Percentiles rank a stretch among this genome's conserved stretches.
Conservation (phyloP, 2,797 vertebrate genomes). For the Melanotaenia boesemani region DNA sequence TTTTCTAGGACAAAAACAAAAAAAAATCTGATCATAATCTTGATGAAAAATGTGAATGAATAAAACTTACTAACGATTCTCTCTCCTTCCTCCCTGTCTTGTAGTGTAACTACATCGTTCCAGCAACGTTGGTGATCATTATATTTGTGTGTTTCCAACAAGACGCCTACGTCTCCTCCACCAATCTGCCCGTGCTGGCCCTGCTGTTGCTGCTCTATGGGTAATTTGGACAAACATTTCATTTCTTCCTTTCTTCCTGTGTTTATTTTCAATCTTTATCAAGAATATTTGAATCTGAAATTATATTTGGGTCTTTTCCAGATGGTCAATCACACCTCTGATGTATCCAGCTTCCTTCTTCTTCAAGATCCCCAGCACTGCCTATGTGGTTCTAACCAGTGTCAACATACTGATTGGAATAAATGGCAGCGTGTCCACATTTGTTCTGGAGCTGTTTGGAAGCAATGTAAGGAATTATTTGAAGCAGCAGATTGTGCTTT, state of each 20-base stretch:
- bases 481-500: background rate
- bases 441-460: conserved; percentile 97
- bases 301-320: conserved; percentile 52
- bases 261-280: background rate
- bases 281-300: conserved; percentile 11
- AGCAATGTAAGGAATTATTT: conserved; percentile 85
- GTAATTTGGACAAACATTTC: conserved; percentile 68
- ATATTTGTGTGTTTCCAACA: conserved; percentile 99
- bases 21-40: background rate
- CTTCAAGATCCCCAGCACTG: conserved; percentile 98
- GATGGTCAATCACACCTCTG: conserved; percentile 98
- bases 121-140: conserved; percentile 93
- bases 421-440: conserved; percentile 97
- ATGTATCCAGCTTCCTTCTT: conserved; percentile 99
- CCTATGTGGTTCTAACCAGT: conserved; percentile 96
- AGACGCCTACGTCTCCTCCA: conserved; percentile 97
- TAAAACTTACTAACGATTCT: fast-evolving
- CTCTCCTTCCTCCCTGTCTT: conserved; percentile 54
- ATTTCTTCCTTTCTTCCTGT: background rate
- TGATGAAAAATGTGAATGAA: background rate
- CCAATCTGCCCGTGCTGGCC: conserved; percentile 95
- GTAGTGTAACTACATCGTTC: conserved; percentile 98
- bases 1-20: background rate
- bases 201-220: conserved; percentile 95
- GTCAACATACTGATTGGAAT: conserved; percentile 98